These are phyloP conservation scores for Nyctibius grandis DNA, from an alignment of 2,797 vertebrate species.

Conservation along the genomic window DNA sequence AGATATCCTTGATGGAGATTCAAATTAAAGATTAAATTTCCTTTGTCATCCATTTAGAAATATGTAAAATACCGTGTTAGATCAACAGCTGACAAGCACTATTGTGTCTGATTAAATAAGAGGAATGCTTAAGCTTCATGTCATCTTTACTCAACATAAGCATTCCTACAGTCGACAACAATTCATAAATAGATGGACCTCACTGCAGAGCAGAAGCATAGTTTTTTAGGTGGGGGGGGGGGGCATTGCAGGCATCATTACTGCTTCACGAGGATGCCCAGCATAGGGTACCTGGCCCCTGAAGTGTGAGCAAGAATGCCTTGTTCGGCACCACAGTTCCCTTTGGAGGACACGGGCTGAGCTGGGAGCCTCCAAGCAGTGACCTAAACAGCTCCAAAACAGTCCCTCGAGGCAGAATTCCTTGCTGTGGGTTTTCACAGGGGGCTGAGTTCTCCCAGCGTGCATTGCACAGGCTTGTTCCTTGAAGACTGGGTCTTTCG, in stretches of 20 bases:
- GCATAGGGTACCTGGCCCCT: neutral
- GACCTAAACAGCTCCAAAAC: neutral
- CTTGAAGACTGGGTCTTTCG: neutral
- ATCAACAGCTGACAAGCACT: neutral
- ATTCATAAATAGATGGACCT: neutral
- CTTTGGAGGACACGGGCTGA: neutral
- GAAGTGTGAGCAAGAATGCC: neutral
- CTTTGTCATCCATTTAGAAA: neutral
- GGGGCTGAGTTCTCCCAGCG: fast-evolving
- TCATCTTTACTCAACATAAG: neutral
- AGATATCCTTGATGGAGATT: neutral
- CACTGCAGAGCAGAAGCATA: neutral
- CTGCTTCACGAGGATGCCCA: neutral
- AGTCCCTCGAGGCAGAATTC: neutral
- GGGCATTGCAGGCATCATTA: neutral
- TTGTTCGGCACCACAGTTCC: neutral
- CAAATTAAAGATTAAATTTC: neutral
- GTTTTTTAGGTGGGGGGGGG: neutral
- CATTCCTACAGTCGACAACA: fast-evolving
- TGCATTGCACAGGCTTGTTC: neutral
- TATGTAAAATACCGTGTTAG: neutral
- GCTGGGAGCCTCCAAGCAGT: neutral
- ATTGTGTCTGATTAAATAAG: neutral
- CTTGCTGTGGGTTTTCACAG: neutral
- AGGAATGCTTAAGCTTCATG: fast-evolving